phyloP scores from a whole-genome alignment of 2,888 invertebrate genomes.

The Stegophylla sp. region DNA sequence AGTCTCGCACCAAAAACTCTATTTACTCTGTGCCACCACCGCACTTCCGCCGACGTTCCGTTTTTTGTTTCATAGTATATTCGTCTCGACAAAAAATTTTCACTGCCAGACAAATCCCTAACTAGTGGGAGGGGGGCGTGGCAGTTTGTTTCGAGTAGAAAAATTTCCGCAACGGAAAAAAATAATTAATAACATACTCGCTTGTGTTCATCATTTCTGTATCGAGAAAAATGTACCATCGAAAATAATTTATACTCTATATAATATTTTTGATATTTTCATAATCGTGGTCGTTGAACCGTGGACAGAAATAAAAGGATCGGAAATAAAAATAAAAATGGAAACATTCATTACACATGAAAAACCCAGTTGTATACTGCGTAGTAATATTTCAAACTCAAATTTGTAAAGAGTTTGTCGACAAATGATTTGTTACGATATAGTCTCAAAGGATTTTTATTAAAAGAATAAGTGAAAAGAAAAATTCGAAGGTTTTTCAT shows the following conservation, averaged over 20 bases:
- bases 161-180: background rate
- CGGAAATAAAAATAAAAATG: background rate
- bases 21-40: background rate
- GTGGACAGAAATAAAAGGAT: constrained; percentile 26
- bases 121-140: too few species aligned
- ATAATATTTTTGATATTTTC: background rate
- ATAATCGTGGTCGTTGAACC: constrained; percentile 11
- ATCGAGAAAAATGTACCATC: background rate
- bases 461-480: constrained; percentile 40
- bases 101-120: too few species aligned
- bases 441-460: constrained; percentile 43
- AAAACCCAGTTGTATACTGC: background rate
- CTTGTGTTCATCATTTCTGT: too few species aligned
- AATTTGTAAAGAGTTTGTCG: constrained; percentile 26
- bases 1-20: background rate
- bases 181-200: background rate
- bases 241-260: too few species aligned
- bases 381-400: constrained; percentile 22
- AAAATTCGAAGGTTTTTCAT: constrained; percentile 23
- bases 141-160: background rate
- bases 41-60: background rate
- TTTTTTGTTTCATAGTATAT: background rate
- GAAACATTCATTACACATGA: constrained; percentile 31
- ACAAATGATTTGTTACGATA: constrained; percentile 34
- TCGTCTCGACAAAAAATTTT: too few species aligned